Percentiles rank a stretch among this genome's conserved stretches.
Conservation (phyloP, 2,888 invertebrate genomes). For the Rhorus exstirpatorius region DNA sequence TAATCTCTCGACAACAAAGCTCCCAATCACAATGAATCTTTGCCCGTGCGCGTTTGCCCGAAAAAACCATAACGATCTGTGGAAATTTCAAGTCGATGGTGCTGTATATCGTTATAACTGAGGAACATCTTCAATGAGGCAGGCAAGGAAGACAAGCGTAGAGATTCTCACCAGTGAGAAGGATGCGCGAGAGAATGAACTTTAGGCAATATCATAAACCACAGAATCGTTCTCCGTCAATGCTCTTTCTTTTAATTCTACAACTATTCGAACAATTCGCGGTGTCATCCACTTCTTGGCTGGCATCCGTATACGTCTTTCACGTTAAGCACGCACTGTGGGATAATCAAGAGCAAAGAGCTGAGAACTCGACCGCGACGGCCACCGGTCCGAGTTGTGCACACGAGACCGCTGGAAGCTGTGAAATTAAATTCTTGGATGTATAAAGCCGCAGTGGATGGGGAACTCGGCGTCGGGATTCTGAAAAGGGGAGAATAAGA, state of each 20-base stretch:
- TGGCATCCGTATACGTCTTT: conserved; percentile 25
- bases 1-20: too few relatives aligned
- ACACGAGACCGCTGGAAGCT: conserved; percentile 46
- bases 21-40: too few relatives aligned
- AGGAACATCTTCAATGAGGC: too few relatives aligned
- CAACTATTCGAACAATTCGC: conserved; percentile 70
- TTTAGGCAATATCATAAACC: too few relatives aligned
- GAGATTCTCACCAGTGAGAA: too few relatives aligned
- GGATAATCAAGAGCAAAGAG: conserved; percentile 32
- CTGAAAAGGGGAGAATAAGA: background rate
- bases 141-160: too few relatives aligned
- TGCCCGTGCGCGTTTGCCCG: too few relatives aligned
- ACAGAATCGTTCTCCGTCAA: background rate
- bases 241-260: background rate
- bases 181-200: background rate
- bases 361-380: conserved; percentile 62
- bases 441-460: conserved; percentile 66
- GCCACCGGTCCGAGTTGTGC: conserved; percentile 50
- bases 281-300: background rate
- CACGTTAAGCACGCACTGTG: conserved; percentile 9
- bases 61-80: too few relatives aligned
- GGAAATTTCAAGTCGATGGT: too few relatives aligned
- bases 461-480: conserved; percentile 2
- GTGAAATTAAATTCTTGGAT: conserved; percentile 79
- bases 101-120: too few relatives aligned